phyloP scores from a whole-genome alignment of 2,797 vertebrate genomes.

The Luscinia megarhynchos region DNA sequence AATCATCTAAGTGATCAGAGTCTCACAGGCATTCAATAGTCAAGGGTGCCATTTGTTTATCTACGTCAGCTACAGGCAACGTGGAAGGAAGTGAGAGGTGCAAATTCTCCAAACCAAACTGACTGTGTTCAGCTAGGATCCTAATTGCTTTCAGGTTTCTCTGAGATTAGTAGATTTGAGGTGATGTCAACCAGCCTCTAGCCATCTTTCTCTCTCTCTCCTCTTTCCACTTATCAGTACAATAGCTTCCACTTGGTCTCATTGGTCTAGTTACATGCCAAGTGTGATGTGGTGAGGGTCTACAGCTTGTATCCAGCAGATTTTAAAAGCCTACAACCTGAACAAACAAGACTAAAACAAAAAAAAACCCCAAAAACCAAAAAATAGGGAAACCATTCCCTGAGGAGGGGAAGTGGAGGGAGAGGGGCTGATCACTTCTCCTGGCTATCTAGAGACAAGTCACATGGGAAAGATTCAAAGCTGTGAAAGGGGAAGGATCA shows the following conservation, averaged over 20 bases:
- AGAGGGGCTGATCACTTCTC: neutral
- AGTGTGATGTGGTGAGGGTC: neutral
- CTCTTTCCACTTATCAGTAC: neutral
- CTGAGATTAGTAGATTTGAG: neutral
- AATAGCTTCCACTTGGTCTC: neutral
- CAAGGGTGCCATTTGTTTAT: neutral
- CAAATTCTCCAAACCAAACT: neutral
- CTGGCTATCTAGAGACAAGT: neutral
- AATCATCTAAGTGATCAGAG: neutral
- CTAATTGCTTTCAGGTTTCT: neutral
- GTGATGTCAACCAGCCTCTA: neutral
- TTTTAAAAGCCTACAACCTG: neutral
- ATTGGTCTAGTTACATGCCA: neutral
- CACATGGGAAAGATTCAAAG: neutral
- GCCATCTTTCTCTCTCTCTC: neutral
- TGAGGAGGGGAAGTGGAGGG: neutral
- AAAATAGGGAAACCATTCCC: neutral
- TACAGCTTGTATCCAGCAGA: neutral
- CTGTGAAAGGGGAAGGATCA: neutral
- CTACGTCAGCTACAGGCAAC: neutral
- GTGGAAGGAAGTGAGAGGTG: neutral
- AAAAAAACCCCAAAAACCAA: neutral
- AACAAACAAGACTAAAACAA: neutral
- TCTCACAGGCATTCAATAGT: neutral
- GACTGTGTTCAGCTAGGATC: neutral